Evolutionary conservation across 2,888 invertebrate species (phyloP).

Genomic region (Euclidia mi): DNA sequence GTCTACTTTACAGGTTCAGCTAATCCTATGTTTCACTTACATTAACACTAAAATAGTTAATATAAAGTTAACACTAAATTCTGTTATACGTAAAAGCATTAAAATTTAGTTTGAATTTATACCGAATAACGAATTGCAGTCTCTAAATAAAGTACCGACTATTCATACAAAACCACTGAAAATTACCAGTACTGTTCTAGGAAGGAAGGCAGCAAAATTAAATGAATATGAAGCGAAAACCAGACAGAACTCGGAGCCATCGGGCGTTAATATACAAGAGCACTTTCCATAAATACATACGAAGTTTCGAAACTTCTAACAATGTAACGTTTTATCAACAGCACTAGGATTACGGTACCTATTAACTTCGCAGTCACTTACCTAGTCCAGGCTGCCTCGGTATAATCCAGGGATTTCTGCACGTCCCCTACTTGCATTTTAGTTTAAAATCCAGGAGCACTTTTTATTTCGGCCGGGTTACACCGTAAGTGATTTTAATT

Average conservation of each 20-base stretch:
- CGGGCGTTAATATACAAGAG: constrained; percentile 15
- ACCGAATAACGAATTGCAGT: too few relatives aligned
- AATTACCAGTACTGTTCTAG: too few relatives aligned
- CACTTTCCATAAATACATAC: constrained; percentile 21
- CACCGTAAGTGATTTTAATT: constrained; percentile 49
- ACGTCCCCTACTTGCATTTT: constrained; percentile 39
- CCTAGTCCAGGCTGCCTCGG: constrained; percentile 6
- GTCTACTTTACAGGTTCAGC: too few relatives aligned
- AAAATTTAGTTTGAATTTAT: too few relatives aligned
- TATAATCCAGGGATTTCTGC: constrained; percentile 52
- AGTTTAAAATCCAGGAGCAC: constrained; percentile 36
- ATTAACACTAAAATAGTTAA: too few relatives aligned
- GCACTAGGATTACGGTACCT: constrained; percentile 33
- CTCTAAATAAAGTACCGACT: too few relatives aligned
- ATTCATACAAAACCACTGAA: too few relatives aligned
- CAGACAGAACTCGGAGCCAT: not conserved
- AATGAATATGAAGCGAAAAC: constrained; percentile 5
- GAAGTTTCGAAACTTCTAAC: constrained; percentile 20
- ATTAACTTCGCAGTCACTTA: constrained; percentile 44
- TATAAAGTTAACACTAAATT: too few relatives aligned
- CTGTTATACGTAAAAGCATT: too few relatives aligned
- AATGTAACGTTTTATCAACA: constrained; percentile 32
- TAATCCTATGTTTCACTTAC: too few relatives aligned
- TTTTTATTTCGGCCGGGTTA: constrained; percentile 40
- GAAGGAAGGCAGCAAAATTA: not conserved